A percentile compares a stretch with the other conserved stretches of the same genome.
phyloP scores from a whole-genome alignment of 2,113 vertebrate species.

The Malurus cyaneus region DNA sequence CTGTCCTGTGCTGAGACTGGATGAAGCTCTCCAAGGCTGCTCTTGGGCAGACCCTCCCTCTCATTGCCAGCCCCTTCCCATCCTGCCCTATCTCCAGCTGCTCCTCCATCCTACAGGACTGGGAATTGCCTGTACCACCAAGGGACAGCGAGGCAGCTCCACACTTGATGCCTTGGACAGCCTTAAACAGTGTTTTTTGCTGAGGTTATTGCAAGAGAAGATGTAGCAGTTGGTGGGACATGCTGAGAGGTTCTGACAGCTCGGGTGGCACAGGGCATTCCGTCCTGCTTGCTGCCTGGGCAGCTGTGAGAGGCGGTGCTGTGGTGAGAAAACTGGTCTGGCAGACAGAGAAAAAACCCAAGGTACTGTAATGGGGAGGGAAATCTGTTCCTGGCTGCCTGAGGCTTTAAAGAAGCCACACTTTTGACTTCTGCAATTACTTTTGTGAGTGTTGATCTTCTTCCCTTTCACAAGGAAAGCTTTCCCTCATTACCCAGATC shows the following conservation, averaged over 20 bases:
- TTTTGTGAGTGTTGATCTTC: background rate
- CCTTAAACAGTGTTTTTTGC: background rate
- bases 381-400: background rate
- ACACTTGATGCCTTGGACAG: background rate
- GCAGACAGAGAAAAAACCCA: background rate
- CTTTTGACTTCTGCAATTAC: background rate
- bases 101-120: background rate
- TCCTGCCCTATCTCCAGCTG: background rate
- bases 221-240: background rate
- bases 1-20: background rate
- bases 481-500: background rate
- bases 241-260: background rate
- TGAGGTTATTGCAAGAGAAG: background rate
- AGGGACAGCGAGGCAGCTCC: background rate
- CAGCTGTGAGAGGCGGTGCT: fast-evolving
- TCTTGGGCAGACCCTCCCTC: background rate
- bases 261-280: fast-evolving
- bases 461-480: background rate
- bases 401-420: background rate
- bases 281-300: fast-evolving
- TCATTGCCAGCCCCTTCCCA: background rate
- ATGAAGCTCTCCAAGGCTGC: background rate
- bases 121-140: fast-evolving
- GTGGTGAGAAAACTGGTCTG: background rate
- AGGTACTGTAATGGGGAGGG: background rate